phyloP scores from a whole-genome alignment of 2,113 vertebrate species.

The Cathartes aura region DNA sequence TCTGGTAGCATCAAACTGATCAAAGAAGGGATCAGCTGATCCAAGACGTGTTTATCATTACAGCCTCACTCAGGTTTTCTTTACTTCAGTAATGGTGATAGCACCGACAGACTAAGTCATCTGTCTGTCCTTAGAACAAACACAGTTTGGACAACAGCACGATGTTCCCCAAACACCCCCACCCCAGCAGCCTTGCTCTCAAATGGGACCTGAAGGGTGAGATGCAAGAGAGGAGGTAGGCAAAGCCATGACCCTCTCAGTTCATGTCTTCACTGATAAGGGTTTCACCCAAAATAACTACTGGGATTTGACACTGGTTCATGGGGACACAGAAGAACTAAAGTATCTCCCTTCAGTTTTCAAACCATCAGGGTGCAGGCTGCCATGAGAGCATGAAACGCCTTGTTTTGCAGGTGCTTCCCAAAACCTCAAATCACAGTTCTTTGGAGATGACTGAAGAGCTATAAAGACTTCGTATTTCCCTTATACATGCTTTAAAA shows the following conservation, averaged over 20 bases:
- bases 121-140: neutral
- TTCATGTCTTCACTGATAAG: neutral
- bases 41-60: neutral
- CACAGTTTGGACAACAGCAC: neutral
- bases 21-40: neutral
- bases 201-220: neutral
- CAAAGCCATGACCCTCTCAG: neutral
- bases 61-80: neutral
- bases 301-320: neutral
- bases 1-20: neutral
- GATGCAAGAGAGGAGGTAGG: neutral
- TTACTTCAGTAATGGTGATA: neutral
- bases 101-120: neutral
- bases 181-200: neutral
- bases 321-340: neutral
- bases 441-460: neutral
- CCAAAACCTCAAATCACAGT: neutral
- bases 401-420: neutral
- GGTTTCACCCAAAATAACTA: neutral
- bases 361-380: neutral
- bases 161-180: neutral
- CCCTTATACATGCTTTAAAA: neutral
- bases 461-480: neutral
- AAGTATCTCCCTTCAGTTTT: neutral
- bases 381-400: neutral